Base-by-base conservation (phyloP, 2,797 vertebrate species). In the Poeciliopsis paucimaculata region DNA sequence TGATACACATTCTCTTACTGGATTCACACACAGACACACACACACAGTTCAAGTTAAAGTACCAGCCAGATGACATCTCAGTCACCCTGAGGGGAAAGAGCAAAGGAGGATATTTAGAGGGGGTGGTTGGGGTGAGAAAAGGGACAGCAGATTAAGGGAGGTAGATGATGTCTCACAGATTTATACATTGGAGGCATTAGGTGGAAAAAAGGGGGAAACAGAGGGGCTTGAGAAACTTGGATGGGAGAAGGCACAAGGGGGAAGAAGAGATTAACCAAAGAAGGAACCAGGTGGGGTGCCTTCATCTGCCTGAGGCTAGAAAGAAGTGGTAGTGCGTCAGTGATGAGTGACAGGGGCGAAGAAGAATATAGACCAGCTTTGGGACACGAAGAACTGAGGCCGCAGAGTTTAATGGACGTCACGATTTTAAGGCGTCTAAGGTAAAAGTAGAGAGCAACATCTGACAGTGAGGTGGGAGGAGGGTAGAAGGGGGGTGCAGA, bases 31-130 rank as follows among this genome's bases (percentile, higher is more conserved):
- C 73, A 80, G 6, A 64, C 15, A 64, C 76, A 36, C 36, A 80
- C 57, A 81, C 88, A 83, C 43, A 84, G 66, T 31, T 20, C 11
- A 82, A 86, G 85, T 87, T 76, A 20, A 28, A 80, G 81, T 83
- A 83, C 51, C 88, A 87, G 91, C 91, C 92, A 93, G 89, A 94
- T 83, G 86, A 93, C 88, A 90, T 89, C 84, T 85, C 78, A 5
- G 80, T 90, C 81, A 77, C 80, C 90, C 90, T 80, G 15, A 41
- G 90, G 89, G 76, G 78, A 73, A 78, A 76, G 36, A 70, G 88
- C 83, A 78, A 79, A 90, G 82, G 78, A 84, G 75, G 82, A 76
- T 83, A 82, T 85, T 86, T 62, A 80, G 81, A 85, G 82, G 72
- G 16, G 76, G 78, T 15, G 13, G 20, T 5, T 68, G 64, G 36